Evolutionary conservation across 2,113 vertebrate genomes (phyloP).

Genomic region (Trematocara stigmaticum): DNA sequence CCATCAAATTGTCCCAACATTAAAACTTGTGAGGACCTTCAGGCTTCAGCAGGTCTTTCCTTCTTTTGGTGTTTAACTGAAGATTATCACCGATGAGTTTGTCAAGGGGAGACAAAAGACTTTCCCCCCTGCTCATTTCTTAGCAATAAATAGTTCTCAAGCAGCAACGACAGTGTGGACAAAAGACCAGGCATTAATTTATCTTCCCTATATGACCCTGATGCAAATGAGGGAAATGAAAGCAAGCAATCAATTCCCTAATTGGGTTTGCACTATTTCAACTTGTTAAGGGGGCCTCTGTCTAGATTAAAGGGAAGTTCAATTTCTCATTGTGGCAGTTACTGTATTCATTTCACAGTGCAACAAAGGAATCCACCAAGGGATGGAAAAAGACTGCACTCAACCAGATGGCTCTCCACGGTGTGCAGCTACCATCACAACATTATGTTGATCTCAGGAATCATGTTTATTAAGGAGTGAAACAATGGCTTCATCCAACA

Average conservation of each 20-base stretch:
- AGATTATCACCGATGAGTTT: constrained; percentile 17
- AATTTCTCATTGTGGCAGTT: constrained; percentile 61
- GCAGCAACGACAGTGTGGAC: constrained; percentile 28
- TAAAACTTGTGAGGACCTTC: background rate
- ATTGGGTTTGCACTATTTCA: constrained; percentile 56
- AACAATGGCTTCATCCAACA: background rate
- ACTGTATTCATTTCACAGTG: constrained; percentile 49
- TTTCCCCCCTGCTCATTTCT: background rate
- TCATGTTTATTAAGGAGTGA: background rate
- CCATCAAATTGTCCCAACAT: background rate
- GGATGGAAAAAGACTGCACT: background rate
- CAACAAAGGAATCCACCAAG: constrained; percentile 26
- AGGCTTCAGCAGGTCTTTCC: background rate
- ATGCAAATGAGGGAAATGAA: constrained; percentile 63
- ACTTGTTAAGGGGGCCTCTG: constrained; percentile 45
- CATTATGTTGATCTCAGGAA: background rate
- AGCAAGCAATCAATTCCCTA: constrained; percentile 61
- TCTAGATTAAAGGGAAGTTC: constrained; percentile 54
- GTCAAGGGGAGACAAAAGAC: constrained; percentile 16
- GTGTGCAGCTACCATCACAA: background rate
- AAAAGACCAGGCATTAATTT: constrained; percentile 48
- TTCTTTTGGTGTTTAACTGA: constrained; percentile 12
- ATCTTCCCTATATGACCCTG: constrained; percentile 47
- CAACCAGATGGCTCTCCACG: constrained; percentile 1
- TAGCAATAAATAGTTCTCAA: background rate